Conservation (phyloP, 2,113 vertebrate genomes). For the Leucosticte australis region DNA sequence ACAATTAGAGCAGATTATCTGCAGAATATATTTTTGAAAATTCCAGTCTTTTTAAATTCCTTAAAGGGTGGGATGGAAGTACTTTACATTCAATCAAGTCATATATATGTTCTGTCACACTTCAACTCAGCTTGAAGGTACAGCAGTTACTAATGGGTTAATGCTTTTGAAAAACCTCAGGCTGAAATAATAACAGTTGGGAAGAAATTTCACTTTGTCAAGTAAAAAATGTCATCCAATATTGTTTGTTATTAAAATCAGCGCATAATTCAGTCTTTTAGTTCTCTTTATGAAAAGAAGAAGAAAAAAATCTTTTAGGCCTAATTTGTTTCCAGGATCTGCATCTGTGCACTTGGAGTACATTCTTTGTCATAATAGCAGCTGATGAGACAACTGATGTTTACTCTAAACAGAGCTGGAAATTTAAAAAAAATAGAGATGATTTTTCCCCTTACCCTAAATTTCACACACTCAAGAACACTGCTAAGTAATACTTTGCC, state of each 20-base stretch:
- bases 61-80: background rate
- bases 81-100: background rate
- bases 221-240: conserved; percentile 22
- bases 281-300: conserved; percentile 4
- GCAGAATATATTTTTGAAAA: background rate
- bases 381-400: conserved; percentile 49
- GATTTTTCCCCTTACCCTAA: background rate
- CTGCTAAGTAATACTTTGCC: background rate
- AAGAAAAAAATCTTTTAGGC: background rate
- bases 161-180: background rate
- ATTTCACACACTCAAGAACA: background rate
- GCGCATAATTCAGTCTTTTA: conserved; percentile 8
- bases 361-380: conserved; percentile 48
- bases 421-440: background rate
- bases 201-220: background rate
- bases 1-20: background rate
- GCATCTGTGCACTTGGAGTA: conserved; percentile 46
- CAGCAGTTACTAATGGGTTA: background rate
- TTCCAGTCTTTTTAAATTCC: background rate
- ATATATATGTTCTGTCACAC: background rate
- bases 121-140: background rate
- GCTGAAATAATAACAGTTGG: conserved; percentile 21
- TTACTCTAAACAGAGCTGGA: conserved; percentile 5
- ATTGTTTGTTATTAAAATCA: conserved; percentile 31
- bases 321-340: conserved; percentile 23